Conservation (phyloP, 2,113 vertebrate genomes). For the Channa maculata region DNA sequence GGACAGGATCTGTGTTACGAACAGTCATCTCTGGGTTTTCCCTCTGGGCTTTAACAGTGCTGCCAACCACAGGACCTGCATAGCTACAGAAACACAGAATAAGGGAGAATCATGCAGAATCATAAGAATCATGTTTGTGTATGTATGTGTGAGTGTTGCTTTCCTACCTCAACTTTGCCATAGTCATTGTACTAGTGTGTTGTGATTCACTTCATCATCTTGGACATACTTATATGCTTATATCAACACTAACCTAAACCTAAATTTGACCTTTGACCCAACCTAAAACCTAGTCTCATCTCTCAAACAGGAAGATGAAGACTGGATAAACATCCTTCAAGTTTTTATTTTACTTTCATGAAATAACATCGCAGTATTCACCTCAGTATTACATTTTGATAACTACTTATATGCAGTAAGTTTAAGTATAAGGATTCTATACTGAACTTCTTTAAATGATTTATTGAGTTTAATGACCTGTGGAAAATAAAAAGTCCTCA, state of each 20-base stretch:
- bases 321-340: no score
- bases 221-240: background rate
- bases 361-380: background rate
- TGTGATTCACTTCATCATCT: conserved; percentile 26
- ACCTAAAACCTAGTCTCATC: no score
- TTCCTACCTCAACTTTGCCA: conserved; percentile 52
- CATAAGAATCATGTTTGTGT: background rate
- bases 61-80: conserved; percentile 86
- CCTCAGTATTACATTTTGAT: no score
- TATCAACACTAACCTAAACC: no score
- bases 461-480: background rate
- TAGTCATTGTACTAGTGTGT: conserved; percentile 24
- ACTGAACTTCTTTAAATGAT: background rate
- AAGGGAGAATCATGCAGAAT: background rate
- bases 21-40: conserved; percentile 90
- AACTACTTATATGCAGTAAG: background rate
- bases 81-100: conserved; percentile 81
- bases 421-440: background rate
- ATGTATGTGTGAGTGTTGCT: conserved; percentile 13
- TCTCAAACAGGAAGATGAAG: no score
- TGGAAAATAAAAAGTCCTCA: background rate
- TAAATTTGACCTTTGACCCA: no score
- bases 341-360: background rate
- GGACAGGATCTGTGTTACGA: conserved; percentile 83
- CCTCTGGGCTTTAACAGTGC: conserved; percentile 86